These are phyloP conservation scores for Rotaria magnacalcarata DNA, from an alignment of 2,888 invertebrate species.

Conservation along the genomic window DNA sequence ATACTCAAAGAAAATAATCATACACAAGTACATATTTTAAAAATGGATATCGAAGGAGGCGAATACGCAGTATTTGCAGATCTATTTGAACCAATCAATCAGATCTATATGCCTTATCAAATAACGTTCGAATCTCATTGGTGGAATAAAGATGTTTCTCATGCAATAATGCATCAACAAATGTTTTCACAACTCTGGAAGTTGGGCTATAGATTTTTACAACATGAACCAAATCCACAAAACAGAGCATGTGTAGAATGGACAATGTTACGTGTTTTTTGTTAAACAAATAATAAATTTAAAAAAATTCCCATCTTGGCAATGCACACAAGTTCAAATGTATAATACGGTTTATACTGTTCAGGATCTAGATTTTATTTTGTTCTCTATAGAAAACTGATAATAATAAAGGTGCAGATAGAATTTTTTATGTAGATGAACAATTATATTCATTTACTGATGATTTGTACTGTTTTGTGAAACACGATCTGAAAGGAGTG, in stretches of 20 bases:
- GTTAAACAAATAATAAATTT: no score
- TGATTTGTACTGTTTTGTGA: no score
- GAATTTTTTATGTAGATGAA: no score
- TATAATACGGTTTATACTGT: no score
- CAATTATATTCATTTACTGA: no score
- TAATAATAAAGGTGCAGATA: no score
- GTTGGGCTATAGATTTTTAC: not conserved
- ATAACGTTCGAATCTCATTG: conserved; percentile 14
- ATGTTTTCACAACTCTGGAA: conserved; percentile 1
- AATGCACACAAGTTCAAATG: no score
- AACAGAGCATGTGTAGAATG: not conserved
- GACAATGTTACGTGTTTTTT: not conserved
- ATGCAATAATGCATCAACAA: not conserved
- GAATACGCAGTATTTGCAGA: not conserved
- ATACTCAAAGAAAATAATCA: not conserved
- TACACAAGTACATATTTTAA: not conserved
- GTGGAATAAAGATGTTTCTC: not conserved
- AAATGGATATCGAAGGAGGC: not conserved
- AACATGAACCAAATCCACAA: not conserved
- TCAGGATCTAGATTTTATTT: no score
- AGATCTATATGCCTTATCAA: not conserved
- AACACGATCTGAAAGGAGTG: no score
- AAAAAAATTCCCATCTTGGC: no score
- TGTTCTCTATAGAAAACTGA: no score
- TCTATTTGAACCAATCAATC: not conserved